Evolutionary conservation across 2,113 vertebrate species (phyloP).

Genomic region (Synodontis membranacea): DNA sequence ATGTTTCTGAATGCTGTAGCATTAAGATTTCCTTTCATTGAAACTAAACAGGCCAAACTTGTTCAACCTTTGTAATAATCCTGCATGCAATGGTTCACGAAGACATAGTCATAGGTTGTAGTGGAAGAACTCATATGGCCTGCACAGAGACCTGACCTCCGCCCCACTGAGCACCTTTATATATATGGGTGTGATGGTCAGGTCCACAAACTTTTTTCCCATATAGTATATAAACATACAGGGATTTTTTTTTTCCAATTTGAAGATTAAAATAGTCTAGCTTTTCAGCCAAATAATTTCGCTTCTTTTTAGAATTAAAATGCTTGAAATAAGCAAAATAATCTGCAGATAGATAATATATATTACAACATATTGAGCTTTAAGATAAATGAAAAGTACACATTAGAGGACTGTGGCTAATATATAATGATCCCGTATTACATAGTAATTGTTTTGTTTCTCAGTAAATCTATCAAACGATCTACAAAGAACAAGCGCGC

Average conservation of each 20-base stretch:
- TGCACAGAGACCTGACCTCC: background rate
- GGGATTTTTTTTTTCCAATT: background rate
- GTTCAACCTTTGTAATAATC: too few relatives aligned
- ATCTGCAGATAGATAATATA: background rate
- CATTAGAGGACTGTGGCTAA: background rate
- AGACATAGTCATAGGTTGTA: background rate
- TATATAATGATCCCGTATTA: background rate
- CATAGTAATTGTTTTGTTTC: background rate
- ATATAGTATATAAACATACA: background rate
- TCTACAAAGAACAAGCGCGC: background rate
- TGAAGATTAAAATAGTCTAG: background rate
- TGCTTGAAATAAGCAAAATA: background rate
- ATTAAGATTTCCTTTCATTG: background rate
- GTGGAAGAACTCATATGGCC: background rate
- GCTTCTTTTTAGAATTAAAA: background rate
- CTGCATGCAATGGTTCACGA: background rate
- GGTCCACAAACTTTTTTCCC: background rate
- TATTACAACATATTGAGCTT: too few relatives aligned
- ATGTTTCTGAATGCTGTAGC: background rate
- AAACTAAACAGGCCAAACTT: too few relatives aligned
- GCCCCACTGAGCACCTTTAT: background rate
- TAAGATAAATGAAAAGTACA: background rate
- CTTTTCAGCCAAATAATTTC: background rate
- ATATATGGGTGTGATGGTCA: too few relatives aligned
- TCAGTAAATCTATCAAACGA: background rate